Base-by-base conservation (phyloP, 2,888 invertebrate genomes). In the Augochlorella aurata region DNA sequence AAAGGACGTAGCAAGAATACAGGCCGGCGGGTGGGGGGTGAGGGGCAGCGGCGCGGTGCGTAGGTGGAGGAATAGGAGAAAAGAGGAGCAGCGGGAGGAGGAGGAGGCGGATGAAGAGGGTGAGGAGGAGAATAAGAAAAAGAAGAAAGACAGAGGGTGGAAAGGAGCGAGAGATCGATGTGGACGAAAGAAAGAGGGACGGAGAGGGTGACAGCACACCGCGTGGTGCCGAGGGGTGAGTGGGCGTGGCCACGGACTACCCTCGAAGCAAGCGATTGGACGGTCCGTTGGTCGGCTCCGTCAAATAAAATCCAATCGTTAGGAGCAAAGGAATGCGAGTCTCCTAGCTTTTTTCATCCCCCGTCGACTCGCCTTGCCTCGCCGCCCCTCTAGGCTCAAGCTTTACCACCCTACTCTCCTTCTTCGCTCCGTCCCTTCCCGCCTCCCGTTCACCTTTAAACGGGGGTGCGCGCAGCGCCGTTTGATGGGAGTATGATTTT, bases 261-360 rank as follows among this genome's bases (percentile, higher is more conserved):
- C 89, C 89, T 82, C 82, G 87, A 87, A 86, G 87, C 86, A 76
- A 78, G 74, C 87, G 92, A 93, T 93, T 93, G 93, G 93, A 90
- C 91, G 88, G 83, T 86, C 81, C 85, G 84, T 81, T 85, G 90
- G 90, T 89, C 89, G 87, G 92, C 90, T 90, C 90, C 93, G 93
- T 93, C 93, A 93, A 93, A 93, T 93, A 93, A 93, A 93, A 93
- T 93, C 93, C 93, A 93, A 93, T 93, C 93, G 93, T 90, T 90
- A 90, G 84, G 89, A 93, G 90, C 90, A 91, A 93, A 93, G 93
- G 93, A 93, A 93, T 92, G 90, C 90, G 91, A 91, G 88, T 91
- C 90, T 91, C 91, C 88, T 80, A 63, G 87, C 90, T 90, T 91
- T 92, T 93, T 92, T 92, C 91, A 90, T 86, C 91, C 89, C 87